Base-by-base conservation (phyloP, 2,797 vertebrate species). In the Peromyscus aztecus region DNA sequence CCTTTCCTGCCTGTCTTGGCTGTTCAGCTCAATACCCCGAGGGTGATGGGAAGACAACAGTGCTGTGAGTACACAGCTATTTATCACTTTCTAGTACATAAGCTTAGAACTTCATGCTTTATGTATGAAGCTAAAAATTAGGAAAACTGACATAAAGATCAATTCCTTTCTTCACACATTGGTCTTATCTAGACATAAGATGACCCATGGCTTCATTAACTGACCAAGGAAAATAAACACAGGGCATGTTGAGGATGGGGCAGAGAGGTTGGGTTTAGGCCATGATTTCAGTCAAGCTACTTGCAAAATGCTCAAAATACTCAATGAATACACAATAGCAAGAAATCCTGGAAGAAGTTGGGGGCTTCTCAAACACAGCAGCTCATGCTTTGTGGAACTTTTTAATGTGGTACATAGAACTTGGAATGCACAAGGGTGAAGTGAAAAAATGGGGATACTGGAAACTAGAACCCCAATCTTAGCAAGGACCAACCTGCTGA, bases 191-290 rank as follows among this genome's bases (percentile, higher is more conserved):
- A 73, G 83, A 91, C n/a, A 91, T 13, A 57, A 89, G 59, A 76
- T 0, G 17, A 63, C 4, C 23, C 31, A 2, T 4, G 0, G 55
- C 4, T 77, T 88, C 61, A 23, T 31, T 0, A 86, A 40, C 37
- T 75, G 31, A 43, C 17, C 6, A 10, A 61, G 34, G 83, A 24
- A 86, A 69, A 88, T 31, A 89, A 89, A 81, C 46, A 40, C 19
- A 27, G 40, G 37, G 14, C 16, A 9, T 40, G 4, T 14, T 2
- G 2, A 17, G 43, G 21, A 0, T 29, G 0, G 46, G 3, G 17
- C 24, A 52, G 27, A 78, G 65, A 69, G 80, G 23, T 43, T 84
- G 37, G 27, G 3, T 46, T 12, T 37, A 34, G 63, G 67, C 40
- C 59, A 0, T 34, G 2, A 46, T 83, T 91, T 65, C 16, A 11